Percentiles rank a stretch among this genome's conserved stretches.
Evolutionary conservation across 2,888 invertebrate species (phyloP).

Genomic region (Drepana falcataria): DNA sequence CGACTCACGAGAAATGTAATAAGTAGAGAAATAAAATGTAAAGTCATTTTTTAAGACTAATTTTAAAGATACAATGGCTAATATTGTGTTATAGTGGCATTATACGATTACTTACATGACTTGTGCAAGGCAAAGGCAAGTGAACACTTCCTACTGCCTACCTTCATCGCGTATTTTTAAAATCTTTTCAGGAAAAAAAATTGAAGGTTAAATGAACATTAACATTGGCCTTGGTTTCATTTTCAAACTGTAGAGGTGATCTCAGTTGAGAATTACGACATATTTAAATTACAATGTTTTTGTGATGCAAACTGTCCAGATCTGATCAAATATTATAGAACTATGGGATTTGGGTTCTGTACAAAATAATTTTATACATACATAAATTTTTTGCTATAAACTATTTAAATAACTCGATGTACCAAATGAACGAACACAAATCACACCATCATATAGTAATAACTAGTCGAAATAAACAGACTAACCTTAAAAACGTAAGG

Average conservation of each 20-base stretch:
- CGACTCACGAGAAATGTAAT: too few relatives aligned
- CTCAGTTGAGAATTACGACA: conserved; percentile 47
- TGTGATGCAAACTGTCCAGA: conserved; percentile 44
- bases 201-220: conserved; percentile 54
- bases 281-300: conserved; percentile 62
- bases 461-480: too few relatives aligned
- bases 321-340: conserved; percentile 32
- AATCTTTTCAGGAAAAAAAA: conserved; percentile 46
- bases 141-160: conserved; percentile 16
- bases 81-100: too few relatives aligned
- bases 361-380: not conserved
- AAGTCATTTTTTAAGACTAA: too few relatives aligned
- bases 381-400: too few relatives aligned
- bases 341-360: conserved; percentile 11
- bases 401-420: too few relatives aligned
- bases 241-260: conserved; percentile 59
- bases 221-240: conserved; percentile 57
- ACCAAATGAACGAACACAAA: too few relatives aligned
- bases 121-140: conserved; percentile 3
- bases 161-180: conserved; percentile 28
- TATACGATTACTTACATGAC: too few relatives aligned
- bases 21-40: too few relatives aligned
- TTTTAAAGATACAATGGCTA: too few relatives aligned
- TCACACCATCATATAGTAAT: too few relatives aligned
- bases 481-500: not conserved